Evolutionary conservation across 2,888 invertebrate species (phyloP).

Genomic region (Ectobius pallidus): DNA sequence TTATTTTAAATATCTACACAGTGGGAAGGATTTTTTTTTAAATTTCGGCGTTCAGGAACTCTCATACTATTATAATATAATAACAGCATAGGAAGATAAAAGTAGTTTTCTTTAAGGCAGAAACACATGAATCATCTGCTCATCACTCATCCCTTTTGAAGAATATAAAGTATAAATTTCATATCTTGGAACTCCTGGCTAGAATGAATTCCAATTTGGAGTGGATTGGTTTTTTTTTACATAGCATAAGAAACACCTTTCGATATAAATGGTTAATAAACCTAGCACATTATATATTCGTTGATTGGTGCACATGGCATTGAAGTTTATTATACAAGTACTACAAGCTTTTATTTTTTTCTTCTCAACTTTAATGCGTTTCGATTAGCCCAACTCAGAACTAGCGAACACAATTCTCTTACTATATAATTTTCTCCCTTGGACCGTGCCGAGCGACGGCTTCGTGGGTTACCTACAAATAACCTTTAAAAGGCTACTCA

Average conservation of each 20-base stretch:
- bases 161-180: constrained; percentile 26
- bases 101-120: constrained; percentile 27
- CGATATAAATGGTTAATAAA: constrained; percentile 24
- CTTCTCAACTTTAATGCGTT: constrained; percentile 28
- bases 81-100: constrained; percentile 33
- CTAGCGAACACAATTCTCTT: constrained; percentile 15
- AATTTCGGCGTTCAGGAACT: not conserved
- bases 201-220: not conserved
- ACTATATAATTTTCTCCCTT: constrained; percentile 36
- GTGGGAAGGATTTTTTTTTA: too few species aligned
- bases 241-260: not conserved
- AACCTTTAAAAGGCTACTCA: constrained; percentile 31
- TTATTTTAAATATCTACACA: too few species aligned
- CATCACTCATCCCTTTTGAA: constrained; percentile 35
- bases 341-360: not conserved
- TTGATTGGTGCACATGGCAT: constrained; percentile 11
- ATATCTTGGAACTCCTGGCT: constrained; percentile 29
- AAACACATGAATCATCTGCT: constrained; percentile 34
- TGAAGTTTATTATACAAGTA: constrained; percentile 13
- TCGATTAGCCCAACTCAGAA: constrained; percentile 28
- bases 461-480: constrained; percentile 26
- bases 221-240: not conserved
- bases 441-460: constrained; percentile 29
- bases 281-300: constrained; percentile 35
- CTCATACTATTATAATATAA: constrained; percentile 21